Conservation (phyloP, 2,888 invertebrate species). For the Periphyllus acericola region DNA sequence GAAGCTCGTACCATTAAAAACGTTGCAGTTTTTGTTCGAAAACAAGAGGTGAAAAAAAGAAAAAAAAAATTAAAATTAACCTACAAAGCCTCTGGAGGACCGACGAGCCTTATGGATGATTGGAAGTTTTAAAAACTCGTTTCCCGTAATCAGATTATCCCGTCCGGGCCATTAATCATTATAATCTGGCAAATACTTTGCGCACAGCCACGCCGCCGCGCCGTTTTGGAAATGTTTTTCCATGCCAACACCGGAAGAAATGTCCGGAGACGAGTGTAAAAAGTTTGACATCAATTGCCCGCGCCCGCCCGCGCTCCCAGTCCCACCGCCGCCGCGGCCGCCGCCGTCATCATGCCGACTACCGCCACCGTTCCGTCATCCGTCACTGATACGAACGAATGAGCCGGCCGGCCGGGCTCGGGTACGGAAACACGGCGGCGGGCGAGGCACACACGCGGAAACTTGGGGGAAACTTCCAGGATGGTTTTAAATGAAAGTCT, state of each 20-base stretch:
- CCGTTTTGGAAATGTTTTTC: constrained; percentile 36
- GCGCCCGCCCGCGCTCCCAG: not conserved
- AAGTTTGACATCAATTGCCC: constrained; percentile 33
- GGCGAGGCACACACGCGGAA: constrained; percentile 11
- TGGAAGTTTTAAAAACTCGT: constrained; percentile 61
- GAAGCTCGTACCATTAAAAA: constrained; percentile 1
- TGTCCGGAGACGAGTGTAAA: constrained; percentile 40
- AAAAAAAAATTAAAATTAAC: constrained; percentile 51
- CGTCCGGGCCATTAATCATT: constrained; percentile 56
- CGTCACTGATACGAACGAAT: constrained; percentile 15
- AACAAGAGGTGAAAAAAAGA: constrained; percentile 41
- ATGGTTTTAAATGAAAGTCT: constrained; percentile 48
- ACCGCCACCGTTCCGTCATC: not conserved
- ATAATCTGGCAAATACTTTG: constrained; percentile 44
- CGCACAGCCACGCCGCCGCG: not conserved
- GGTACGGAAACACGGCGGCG: not conserved
- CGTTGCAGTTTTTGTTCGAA: constrained; percentile 2
- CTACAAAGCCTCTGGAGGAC: constrained; percentile 50
- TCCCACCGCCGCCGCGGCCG: not conserved
- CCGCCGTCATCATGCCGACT: too few species aligned
- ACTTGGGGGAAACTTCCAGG: constrained; percentile 43
- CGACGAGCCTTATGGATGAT: constrained; percentile 29
- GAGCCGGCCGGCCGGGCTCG: not conserved
- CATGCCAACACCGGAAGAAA: constrained; percentile 26
- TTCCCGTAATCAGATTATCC: constrained; percentile 57